Evolutionary conservation across 2,888 invertebrate genomes (phyloP).

Genomic region (Neoascia interrupta): DNA sequence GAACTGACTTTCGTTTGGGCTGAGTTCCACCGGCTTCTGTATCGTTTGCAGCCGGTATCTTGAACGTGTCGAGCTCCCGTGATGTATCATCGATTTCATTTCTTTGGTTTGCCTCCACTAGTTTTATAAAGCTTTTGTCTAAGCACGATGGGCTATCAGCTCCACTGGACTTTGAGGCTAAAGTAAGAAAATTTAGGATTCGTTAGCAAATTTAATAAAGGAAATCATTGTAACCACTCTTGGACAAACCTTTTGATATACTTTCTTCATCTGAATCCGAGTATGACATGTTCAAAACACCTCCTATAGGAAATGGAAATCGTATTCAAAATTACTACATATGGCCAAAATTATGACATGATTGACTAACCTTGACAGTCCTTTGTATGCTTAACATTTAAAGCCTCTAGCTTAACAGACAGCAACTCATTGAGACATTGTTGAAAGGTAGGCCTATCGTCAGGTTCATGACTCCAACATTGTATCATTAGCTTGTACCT

Average conservation of each 20-base stretch:
- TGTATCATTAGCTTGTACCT: slow-evolving; percentile 92
- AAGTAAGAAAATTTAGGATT: too few species aligned
- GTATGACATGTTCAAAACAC: slow-evolving; percentile 44
- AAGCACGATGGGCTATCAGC: slow-evolving; percentile 15
- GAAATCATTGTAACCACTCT: too few species aligned
- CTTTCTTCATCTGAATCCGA: slow-evolving; percentile 37
- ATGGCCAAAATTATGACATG: neutral
- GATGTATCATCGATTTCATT: slow-evolving; percentile 28
- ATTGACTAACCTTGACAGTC: slow-evolving; percentile 15
- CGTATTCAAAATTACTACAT: neutral
- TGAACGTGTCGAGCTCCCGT: slow-evolving; percentile 40
- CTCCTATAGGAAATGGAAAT: slow-evolving; percentile 4
- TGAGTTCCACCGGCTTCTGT: slow-evolving; percentile 17
- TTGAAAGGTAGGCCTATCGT: slow-evolving; percentile 92
- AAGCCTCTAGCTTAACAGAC: slow-evolving; percentile 71
- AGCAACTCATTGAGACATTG: slow-evolving; percentile 83
- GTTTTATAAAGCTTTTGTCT: slow-evolving; percentile 21
- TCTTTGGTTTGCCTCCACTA: slow-evolving; percentile 46
- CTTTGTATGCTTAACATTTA: slow-evolving; percentile 31
- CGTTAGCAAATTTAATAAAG: too few species aligned
- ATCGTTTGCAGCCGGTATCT: slow-evolving; percentile 17
- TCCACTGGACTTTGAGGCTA: slow-evolving; percentile 21
- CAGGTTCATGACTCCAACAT: slow-evolving; percentile 93
- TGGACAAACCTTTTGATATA: slow-evolving; percentile 43
- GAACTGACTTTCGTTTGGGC: slow-evolving; percentile 56